Conservation (phyloP, 2,113 vertebrate genomes). For the Cyphomyrus discorhynchus region DNA sequence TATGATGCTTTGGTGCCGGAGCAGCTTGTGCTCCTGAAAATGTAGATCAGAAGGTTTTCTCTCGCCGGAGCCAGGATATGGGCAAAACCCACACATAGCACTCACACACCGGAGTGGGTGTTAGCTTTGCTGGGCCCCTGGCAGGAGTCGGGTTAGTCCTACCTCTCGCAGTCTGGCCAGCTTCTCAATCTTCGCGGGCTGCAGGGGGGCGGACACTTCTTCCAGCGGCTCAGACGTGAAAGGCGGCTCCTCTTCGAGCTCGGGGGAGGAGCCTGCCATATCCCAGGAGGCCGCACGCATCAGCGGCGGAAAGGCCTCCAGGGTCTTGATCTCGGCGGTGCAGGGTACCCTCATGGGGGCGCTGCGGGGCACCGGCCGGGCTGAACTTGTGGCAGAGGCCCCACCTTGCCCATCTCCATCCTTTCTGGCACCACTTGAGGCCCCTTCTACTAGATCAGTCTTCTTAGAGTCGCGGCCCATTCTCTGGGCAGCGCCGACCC, state of each 20-base stretch:
- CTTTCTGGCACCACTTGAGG: neutral
- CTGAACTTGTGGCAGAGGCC: slow-evolving; percentile 52
- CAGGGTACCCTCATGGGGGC: slow-evolving; percentile 63
- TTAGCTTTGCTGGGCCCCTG: neutral
- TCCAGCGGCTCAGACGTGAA: slow-evolving; percentile 56
- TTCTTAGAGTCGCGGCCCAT: neutral
- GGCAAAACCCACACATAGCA: neutral
- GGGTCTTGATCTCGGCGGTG: slow-evolving; percentile 73
- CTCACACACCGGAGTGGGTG: too few species aligned
- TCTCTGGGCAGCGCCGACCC: slow-evolving; percentile 69
- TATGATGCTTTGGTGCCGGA: slow-evolving; percentile 82
- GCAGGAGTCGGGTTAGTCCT: neutral
- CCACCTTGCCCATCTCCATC: slow-evolving; percentile 20
- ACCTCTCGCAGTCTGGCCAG: slow-evolving; percentile 90
- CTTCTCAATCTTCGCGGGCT: slow-evolving; percentile 72
- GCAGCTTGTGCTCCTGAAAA: slow-evolving; percentile 83
- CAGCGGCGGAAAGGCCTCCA: slow-evolving; percentile 71
- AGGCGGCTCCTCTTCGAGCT: slow-evolving; percentile 59
- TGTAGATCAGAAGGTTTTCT: slow-evolving; percentile 1
- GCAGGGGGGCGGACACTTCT: slow-evolving; percentile 75
- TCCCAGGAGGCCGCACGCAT: slow-evolving; percentile 87
- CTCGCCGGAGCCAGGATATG: neutral
- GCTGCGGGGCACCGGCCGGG: slow-evolving; percentile 50
- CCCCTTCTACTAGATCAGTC: neutral
- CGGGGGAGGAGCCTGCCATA: slow-evolving; percentile 53